phyloP scores from a whole-genome alignment of 2,797 vertebrate genomes.

The Sylvilagus floridanus region DNA sequence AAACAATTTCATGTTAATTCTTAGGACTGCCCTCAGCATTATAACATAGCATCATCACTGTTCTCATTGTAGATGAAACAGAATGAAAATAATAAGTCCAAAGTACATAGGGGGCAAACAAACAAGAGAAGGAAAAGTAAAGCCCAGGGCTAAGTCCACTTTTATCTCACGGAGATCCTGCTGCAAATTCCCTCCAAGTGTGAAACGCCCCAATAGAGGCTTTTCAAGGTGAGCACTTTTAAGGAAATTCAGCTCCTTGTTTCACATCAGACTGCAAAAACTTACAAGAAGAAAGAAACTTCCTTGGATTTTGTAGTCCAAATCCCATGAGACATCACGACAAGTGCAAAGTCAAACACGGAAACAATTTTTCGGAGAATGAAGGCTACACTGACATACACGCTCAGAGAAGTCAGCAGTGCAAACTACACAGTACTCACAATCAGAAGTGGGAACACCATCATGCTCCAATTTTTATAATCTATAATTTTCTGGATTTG shows the following conservation, averaged over 20 bases:
- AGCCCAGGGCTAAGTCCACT: not conserved
- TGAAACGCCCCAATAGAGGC: slow-evolving; percentile 9
- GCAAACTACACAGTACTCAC: not conserved
- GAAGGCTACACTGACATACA: not conserved
- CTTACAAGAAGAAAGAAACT: slow-evolving; percentile 7
- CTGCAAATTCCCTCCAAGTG: slow-evolving; percentile 13
- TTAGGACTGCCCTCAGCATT: not conserved
- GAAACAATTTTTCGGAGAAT: not conserved
- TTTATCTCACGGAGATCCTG: slow-evolving; percentile 15
- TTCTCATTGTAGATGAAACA: slow-evolving; percentile 4
- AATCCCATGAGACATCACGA: not conserved
- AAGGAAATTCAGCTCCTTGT: not conserved
- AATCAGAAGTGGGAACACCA: not conserved
- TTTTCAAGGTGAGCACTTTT: not conserved
- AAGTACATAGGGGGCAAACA: not conserved
- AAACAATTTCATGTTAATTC: slow-evolving; percentile 1
- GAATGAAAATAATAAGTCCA: not conserved
- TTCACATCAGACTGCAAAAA: slow-evolving; percentile 45
- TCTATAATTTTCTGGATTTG: slow-evolving; percentile 27
- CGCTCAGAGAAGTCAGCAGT: not conserved
- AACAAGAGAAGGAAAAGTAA: not conserved
- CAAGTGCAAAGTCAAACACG: not conserved
- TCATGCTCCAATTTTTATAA: not conserved
- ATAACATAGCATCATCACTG: not conserved
- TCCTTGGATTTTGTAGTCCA: slow-evolving; percentile 17